Base-by-base conservation (phyloP, 64 coral and sea anemone species). In the Cladopsammia gracilis region DNA sequence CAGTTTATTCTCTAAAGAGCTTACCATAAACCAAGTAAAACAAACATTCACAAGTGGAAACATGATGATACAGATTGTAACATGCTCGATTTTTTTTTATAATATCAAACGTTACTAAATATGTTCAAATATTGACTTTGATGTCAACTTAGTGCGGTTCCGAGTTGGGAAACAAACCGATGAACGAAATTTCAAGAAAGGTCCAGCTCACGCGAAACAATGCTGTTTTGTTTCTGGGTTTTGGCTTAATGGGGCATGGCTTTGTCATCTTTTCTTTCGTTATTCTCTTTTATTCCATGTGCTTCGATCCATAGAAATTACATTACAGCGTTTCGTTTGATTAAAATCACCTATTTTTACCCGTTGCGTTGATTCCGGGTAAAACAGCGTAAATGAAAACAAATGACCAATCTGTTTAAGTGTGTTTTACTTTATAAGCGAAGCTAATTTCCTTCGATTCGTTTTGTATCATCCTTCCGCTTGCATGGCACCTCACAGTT, bases 401-500 rank as follows among this genome's bases (percentile, higher is more conserved):
- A 48, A 82, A 64, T 82, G 58, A 26, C 25, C 7, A 75, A 16
- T 19, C 13, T 34, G 45, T 19, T 48, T 20, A 48, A 75, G 46
- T 18, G 13, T 83, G 80, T 83, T 83, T 83, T 50, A 67, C 62
- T 83, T 83, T 65, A 13, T 4, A 84, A 47, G 3, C 60, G 60
- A 18, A 84, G 26, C 18, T 47, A 84, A 84, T 68, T 64, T 84
- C 58, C 80, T 84, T 67, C 44, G 1, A 84, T 24, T 84, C 10
- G 16, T 48, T 46, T 48, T 68, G 44, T 84, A 0, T 51, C 18
- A 84, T 24, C 44, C 4, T 48, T 49, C 62, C 60, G 80, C 62
- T 61, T 49, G 80, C 43, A 2, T 84, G 62, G 26, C 78, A 45
- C 62, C 60, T 9, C 23, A 46, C 56, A 62, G 24, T 14, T 80